Evolutionary conservation across 2,113 vertebrate genomes (phyloP).

Genomic region (Procavia capensis): DNA sequence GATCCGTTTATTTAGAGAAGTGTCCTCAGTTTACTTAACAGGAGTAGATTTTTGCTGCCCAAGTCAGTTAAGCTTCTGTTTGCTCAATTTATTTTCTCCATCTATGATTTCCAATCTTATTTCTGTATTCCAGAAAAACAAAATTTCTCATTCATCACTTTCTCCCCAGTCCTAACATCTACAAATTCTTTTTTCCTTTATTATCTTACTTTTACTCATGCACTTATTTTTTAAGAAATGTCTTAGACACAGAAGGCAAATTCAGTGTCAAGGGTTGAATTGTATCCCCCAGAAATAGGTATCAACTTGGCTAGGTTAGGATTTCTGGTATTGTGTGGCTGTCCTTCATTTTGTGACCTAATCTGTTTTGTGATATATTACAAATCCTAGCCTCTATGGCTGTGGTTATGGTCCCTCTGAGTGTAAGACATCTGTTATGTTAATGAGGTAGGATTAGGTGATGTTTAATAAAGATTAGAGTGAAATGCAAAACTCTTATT

Average conservation of each 20-base stretch:
- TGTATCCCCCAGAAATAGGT: too few relatives aligned
- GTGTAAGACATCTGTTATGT: too few relatives aligned
- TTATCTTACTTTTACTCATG: background rate
- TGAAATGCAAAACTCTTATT: too few relatives aligned
- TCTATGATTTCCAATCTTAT: background rate
- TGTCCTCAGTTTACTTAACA: background rate
- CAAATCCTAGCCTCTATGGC: too few relatives aligned
- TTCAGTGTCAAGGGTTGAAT: too few relatives aligned
- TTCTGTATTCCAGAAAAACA: background rate
- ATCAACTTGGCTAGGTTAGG: too few relatives aligned
- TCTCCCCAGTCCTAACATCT: background rate
- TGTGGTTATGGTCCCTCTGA: too few relatives aligned
- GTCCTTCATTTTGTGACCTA: too few relatives aligned
- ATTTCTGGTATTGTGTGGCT: too few relatives aligned
- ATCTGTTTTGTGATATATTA: too few relatives aligned
- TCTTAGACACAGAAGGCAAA: background rate
- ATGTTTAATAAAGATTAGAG: too few relatives aligned
- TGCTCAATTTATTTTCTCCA: background rate
- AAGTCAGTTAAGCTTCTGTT: background rate
- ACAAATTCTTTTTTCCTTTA: background rate
- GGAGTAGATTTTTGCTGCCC: background rate
- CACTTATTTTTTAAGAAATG: background rate
- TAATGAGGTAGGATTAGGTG: too few relatives aligned
- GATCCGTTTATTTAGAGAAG: background rate
- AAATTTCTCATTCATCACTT: background rate